A percentile compares a stretch with the other conserved stretches of the same genome.
Evolutionary conservation across 2,888 invertebrate genomes (phyloP).

Genomic region (Ametastegia equiseti): DNA sequence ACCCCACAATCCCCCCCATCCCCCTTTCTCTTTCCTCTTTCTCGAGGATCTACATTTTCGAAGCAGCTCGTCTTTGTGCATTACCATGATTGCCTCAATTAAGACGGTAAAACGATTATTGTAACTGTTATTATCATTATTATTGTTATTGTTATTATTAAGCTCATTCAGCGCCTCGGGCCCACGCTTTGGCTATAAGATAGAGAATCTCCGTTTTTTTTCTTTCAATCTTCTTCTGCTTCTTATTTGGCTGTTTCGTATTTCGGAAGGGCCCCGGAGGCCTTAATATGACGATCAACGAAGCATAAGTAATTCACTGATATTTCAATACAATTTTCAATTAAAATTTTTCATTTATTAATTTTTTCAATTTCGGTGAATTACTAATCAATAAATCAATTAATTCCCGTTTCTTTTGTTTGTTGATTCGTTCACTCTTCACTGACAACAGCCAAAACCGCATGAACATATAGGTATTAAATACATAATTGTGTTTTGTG

Average conservation of each 20-base stretch:
- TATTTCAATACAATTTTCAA: too few species aligned
- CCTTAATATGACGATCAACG: too few species aligned
- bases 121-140: constrained; percentile 26
- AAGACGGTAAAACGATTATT: constrained; percentile 37
- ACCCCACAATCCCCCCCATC: neutral
- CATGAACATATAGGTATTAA: neutral
- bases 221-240: neutral
- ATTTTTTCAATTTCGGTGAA: too few species aligned
- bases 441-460: neutral
- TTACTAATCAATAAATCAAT: too few species aligned
- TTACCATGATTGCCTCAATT: constrained; percentile 35
- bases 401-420: too few species aligned
- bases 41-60: constrained; percentile 21
- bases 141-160: constrained; percentile 9
- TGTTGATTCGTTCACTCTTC: too few species aligned
- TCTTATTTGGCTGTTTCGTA: neutral
- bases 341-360: too few species aligned
- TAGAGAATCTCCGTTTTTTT: neutral
- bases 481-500: too few species aligned
- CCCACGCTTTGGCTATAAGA: neutral
- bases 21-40: neutral
- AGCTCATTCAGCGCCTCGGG: neutral
- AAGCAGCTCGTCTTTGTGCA: constrained; percentile 18
- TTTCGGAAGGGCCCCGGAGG: neutral
- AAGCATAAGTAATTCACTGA: too few species aligned